A percentile compares a stretch with the other conserved stretches of the same genome.
phyloP scores from a whole-genome alignment of 2,888 invertebrate genomes.

The Diaperis boleti region DNA sequence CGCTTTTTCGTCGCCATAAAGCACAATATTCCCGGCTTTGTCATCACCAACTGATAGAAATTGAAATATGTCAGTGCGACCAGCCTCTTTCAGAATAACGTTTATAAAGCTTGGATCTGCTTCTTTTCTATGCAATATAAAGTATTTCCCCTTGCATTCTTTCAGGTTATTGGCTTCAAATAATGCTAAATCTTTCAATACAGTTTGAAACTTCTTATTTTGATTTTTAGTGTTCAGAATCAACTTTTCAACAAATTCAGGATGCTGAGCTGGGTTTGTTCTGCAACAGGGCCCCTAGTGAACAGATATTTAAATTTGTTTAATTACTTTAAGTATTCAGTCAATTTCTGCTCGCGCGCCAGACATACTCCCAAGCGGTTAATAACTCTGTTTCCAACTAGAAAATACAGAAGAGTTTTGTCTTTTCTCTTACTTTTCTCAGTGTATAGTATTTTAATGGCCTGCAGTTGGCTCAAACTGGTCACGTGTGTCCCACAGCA shows the following conservation, averaged over 20 bases:
- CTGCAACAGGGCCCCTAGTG: constrained; percentile 63
- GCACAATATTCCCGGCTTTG: constrained; percentile 71
- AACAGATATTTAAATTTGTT: not conserved
- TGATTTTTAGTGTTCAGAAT: constrained; percentile 75
- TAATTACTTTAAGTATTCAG: constrained; percentile 75
- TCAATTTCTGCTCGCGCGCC: constrained; percentile 77
- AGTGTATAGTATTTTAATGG: constrained; percentile 74
- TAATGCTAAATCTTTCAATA: constrained; percentile 78
- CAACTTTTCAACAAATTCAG: constrained; percentile 79
- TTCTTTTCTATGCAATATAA: constrained; percentile 76
- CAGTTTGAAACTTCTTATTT: constrained; percentile 75
- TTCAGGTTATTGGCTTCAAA: constrained; percentile 76
- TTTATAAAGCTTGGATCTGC: constrained; percentile 84
- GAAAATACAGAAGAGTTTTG: constrained; percentile 75
- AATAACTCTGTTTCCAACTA: constrained; percentile 79
- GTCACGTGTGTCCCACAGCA: constrained; percentile 91
- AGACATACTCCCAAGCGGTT: constrained; percentile 73
- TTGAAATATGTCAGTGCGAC: constrained; percentile 70
- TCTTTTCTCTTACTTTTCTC: constrained; percentile 81
- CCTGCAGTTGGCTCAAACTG: constrained; percentile 78
- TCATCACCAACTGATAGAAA: constrained; percentile 81
- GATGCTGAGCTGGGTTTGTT: constrained; percentile 78
- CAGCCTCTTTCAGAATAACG: constrained; percentile 75
- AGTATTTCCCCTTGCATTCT: constrained; percentile 68
- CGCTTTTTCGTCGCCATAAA: constrained; percentile 70